Evolutionary conservation across 2,113 vertebrate species (phyloP).

Genomic region (Loxodonta africana): DNA sequence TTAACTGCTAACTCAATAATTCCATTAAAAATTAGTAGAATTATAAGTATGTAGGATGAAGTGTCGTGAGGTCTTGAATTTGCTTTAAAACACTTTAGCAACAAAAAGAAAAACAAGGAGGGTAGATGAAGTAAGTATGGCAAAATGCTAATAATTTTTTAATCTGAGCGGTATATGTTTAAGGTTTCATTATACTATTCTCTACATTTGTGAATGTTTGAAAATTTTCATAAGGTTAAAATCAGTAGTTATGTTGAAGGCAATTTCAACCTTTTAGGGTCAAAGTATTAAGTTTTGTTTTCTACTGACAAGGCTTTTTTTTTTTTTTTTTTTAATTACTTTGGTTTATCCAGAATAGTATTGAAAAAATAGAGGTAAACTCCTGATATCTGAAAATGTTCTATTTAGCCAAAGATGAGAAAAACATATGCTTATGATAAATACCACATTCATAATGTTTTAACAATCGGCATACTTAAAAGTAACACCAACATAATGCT

Average conservation of each 20-base stretch:
- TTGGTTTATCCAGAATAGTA: constrained; percentile 21
- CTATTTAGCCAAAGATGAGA: not conserved
- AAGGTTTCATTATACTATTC: not conserved
- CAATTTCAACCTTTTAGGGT: not conserved
- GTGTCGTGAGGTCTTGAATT: constrained; percentile 55
- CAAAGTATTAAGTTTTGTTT: constrained; percentile 16
- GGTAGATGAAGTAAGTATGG: not conserved
- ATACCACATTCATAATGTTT: constrained; percentile 18
- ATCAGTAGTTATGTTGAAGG: not conserved
- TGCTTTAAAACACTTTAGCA: constrained; percentile 39
- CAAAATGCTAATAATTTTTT: not conserved
- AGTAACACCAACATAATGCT: not conserved
- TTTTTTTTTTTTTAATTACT: not conserved
- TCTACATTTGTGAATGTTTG: not conserved
- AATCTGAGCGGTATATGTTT: not conserved
- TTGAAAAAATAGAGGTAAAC: not conserved
- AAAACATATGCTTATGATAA: not conserved
- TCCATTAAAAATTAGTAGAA: constrained; percentile 75
- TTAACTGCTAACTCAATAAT: constrained; percentile 65
- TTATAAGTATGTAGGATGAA: constrained; percentile 42
- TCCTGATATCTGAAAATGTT: not conserved
- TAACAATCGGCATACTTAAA: not conserved
- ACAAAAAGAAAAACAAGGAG: constrained; percentile 7
- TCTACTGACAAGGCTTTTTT: not conserved
- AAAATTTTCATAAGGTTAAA: constrained; percentile 38